These are phyloP conservation scores for Spodoptera exigua DNA, from an alignment of 2,888 invertebrate species.

Conservation along the genomic window DNA sequence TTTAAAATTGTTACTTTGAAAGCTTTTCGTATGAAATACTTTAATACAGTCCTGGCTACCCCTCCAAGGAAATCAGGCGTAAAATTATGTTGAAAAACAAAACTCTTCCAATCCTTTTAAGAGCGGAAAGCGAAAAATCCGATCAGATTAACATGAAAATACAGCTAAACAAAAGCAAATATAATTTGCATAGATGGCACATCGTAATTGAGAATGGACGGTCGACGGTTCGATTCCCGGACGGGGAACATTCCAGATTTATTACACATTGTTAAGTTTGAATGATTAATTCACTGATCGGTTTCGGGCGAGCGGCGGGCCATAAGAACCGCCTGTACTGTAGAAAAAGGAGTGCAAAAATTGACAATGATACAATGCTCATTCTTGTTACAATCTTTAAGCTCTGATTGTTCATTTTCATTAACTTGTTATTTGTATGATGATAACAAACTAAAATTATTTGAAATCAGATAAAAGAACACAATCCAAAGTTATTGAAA, in stretches of 20 bases:
- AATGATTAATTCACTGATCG: conserved; percentile 72
- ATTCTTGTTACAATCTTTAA: too few relatives aligned
- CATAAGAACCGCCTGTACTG: neutral
- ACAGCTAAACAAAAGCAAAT: conserved; percentile 48
- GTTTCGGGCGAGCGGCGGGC: conserved; percentile 45
- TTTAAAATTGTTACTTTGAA: too few relatives aligned
- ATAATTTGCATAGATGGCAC: conserved; percentile 48
- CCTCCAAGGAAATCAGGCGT: neutral
- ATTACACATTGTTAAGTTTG: conserved; percentile 72
- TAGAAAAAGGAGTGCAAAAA: too few relatives aligned
- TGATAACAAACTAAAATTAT: too few relatives aligned
- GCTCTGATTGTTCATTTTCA: too few relatives aligned
- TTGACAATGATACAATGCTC: too few relatives aligned
- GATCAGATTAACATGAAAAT: conserved; percentile 23
- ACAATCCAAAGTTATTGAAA: neutral
- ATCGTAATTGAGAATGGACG: conserved; percentile 40
- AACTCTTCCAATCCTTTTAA: neutral
- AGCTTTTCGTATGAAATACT: too few relatives aligned
- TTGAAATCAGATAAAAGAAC: too few relatives aligned
- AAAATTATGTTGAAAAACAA: neutral
- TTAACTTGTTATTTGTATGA: too few relatives aligned
- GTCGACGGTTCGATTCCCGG: conserved; percentile 58
- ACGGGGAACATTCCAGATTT: conserved; percentile 67
- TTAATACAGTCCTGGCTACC: too few relatives aligned
- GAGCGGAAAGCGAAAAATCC: conserved; percentile 5